Base-by-base conservation (phyloP, 2,888 invertebrate species). In the Campoplex nolae region DNA sequence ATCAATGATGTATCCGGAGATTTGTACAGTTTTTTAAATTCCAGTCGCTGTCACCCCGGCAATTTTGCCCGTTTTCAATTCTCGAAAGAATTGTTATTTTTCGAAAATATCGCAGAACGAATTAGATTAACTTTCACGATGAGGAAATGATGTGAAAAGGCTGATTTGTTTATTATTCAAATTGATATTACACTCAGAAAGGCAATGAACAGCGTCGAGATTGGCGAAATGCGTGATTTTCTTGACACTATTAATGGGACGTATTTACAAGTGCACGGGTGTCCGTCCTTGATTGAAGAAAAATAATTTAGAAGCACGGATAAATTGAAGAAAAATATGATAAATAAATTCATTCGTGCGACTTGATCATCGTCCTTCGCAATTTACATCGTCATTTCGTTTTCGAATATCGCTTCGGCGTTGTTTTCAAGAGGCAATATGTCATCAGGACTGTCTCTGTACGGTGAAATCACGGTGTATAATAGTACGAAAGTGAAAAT, bases 401-500 rank as follows among this genome's bases (percentile, higher is more conserved):
- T 73, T 11, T 81, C 75, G 28, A 85, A 32, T 28, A 86, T 80
- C 45, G 83, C 62, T 71, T 84, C 74, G 18, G 84, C 28, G 11
- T 71, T 74, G 54, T 85, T 76, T 3, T 80, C 38, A 13, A 81
- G 28, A 0, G 84, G 18, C 23, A 74, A 62, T 32, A 32, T 51
- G 54, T 73, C 76, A 48, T 85, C 88, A 18, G 85, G 71, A 75
- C 89, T 83, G 45, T 85, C 56, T 71, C 86, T 81, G 70, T 89
- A 86, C 7, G 77, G 86, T 28, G 83, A 77, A 38, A 86, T 56
- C 51, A 88, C 70, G 77, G 88, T 91, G 73, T 91, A 89, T 11
- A 92, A 89, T 3, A 92, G 32, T 16, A 91, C 90, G 77, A 93
- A 93, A 80, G 90, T 92, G 38, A 93, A 92, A 71, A 94, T 88